phyloP scores from a whole-genome alignment of 1,140 invertebrate species.

The Lethrus apterus region DNA sequence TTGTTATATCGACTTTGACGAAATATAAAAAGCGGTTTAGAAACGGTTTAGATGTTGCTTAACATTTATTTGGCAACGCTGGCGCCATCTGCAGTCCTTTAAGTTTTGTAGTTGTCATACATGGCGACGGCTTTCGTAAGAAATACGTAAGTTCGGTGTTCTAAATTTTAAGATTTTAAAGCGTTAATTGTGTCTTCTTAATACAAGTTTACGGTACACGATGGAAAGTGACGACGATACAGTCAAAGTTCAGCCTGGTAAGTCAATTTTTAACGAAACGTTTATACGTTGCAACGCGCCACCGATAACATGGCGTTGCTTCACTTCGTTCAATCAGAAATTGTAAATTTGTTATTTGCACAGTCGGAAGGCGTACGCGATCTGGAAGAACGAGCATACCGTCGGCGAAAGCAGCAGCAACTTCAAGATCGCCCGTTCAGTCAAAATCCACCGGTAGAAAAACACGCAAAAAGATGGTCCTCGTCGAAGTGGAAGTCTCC shows the following conservation, averaged over 20 bases:
- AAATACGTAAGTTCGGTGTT: background rate
- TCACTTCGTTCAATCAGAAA: background rate
- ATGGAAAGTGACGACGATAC: conserved; percentile 5
- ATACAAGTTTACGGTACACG: no score
- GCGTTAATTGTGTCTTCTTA: no score
- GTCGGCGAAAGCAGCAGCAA: conserved; percentile 18
- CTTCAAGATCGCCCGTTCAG: conserved; percentile 16
- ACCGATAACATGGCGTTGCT: conserved; percentile 4
- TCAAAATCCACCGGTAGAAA: conserved; percentile 25
- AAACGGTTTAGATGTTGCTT: no score
- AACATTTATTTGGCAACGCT: background rate
- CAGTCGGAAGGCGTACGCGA: conserved; percentile 24
- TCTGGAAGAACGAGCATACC: conserved; percentile 32
- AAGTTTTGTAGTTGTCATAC: background rate
- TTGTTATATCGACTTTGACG: no score
- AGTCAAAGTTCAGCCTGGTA: conserved; percentile 2
- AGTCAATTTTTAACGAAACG: background rate
- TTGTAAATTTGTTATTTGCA: background rate
- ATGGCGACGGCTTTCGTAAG: conserved; percentile 1
- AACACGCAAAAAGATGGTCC: conserved; percentile 33
- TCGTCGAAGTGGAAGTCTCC: conserved; percentile 37
- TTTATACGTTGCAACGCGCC: background rate
- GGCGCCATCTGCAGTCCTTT: conserved; percentile 1
- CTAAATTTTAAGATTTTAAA: background rate
- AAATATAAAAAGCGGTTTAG: no score